Conservation (phyloP, 2,113 vertebrate species). For the Eptesicus fuscus region DNA sequence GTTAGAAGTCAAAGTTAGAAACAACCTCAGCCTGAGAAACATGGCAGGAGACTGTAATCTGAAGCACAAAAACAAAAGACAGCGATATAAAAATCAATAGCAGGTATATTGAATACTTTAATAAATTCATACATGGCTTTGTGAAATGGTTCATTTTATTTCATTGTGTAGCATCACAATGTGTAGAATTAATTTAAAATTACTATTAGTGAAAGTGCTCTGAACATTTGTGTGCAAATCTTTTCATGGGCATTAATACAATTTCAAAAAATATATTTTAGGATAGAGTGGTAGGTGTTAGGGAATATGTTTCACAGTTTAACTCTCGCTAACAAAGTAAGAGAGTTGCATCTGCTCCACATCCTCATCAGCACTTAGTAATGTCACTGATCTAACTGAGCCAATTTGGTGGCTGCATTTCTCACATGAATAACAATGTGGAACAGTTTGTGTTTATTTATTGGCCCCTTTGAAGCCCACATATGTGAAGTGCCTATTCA, state of each 20-base stretch:
- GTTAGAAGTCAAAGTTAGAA: background rate
- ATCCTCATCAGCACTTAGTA: background rate
- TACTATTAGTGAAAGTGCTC: background rate
- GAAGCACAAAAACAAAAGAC: background rate
- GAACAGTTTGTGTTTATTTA: background rate
- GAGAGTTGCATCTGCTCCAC: background rate
- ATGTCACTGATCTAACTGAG: background rate
- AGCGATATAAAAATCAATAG: background rate
- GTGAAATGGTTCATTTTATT: background rate
- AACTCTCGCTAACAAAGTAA: background rate
- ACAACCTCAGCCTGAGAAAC: background rate
- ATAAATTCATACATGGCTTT: background rate
- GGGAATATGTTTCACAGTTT: background rate
- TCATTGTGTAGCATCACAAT: background rate
- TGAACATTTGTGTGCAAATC: background rate
- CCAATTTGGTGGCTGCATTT: background rate
- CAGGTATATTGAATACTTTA: background rate
- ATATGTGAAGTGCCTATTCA: background rate
- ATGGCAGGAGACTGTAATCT: background rate
- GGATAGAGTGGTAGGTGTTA: background rate
- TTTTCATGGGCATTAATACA: background rate
- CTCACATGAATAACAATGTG: background rate
- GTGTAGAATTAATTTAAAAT: background rate
- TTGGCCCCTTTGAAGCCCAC: background rate
- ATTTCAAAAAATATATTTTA: background rate